phyloP scores from a whole-genome alignment of 2,113 vertebrate genomes.

The Desmodus rotundus region DNA sequence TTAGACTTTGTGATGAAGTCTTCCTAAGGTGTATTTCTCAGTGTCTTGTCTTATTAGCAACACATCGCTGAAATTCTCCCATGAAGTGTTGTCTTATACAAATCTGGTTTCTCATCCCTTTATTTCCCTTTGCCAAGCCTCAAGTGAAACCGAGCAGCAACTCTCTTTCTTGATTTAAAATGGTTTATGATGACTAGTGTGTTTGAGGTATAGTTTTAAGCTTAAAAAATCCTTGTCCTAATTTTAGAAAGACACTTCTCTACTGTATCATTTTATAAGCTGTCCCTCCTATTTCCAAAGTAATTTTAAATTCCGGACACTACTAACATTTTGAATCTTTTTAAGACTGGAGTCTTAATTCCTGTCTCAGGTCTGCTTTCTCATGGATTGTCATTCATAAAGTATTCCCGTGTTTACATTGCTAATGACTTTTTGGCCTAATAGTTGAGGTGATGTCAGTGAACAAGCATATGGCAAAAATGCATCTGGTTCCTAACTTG shows the following conservation, averaged over 20 bases:
- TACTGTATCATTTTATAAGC: background rate
- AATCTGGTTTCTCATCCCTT: background rate
- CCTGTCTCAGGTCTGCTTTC: background rate
- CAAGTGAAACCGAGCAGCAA: background rate
- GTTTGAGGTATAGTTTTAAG: background rate
- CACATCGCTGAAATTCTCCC: background rate
- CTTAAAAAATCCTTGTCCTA: background rate
- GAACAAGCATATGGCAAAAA: background rate
- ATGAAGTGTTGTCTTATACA: background rate
- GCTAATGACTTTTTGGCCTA: background rate
- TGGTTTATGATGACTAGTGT: background rate
- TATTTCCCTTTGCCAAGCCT: background rate
- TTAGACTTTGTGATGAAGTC: background rate
- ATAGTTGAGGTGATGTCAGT: background rate
- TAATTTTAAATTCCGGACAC: background rate
- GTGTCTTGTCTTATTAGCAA: background rate
- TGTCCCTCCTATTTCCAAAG: background rate
- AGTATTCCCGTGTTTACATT: background rate
- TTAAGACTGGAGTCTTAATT: background rate
- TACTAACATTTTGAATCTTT: background rate
- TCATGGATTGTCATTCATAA: background rate
- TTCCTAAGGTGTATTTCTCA: background rate
- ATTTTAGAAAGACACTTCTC: background rate
- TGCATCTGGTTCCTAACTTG: background rate
- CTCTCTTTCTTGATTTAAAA: background rate